These are phyloP conservation scores for Pogonocichla stellata DNA, from an alignment of 2,113 vertebrate genomes.

Conservation along the genomic window DNA sequence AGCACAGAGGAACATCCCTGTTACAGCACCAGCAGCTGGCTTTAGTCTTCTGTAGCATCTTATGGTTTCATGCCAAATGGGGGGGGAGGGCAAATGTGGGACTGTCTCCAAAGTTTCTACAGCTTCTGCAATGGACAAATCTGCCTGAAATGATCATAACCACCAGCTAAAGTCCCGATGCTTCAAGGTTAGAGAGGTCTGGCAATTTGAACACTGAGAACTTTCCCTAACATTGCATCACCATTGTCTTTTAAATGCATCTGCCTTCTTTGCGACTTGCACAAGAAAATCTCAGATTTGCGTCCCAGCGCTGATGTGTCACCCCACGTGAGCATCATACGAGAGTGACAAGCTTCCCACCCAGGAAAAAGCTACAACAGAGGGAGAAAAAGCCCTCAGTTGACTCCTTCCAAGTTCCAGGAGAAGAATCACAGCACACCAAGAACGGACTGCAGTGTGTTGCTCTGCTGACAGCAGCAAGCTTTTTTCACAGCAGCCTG, in stretches of 20 bases:
- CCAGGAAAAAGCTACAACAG: not conserved
- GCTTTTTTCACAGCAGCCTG: not conserved
- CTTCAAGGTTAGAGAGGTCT: not conserved
- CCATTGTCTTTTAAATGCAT: not conserved
- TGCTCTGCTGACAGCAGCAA: not conserved
- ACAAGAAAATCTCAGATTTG: not conserved
- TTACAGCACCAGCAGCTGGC: not conserved
- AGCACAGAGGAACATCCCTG: not conserved
- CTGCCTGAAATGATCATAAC: not conserved
- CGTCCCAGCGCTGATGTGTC: not conserved
- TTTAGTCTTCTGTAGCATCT: not conserved
- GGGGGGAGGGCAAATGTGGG: accelerated
- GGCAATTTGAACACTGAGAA: not conserved
- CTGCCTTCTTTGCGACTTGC: not conserved
- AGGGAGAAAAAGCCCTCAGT: not conserved
- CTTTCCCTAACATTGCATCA: not conserved
- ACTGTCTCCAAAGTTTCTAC: not conserved
- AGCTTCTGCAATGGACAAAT: not conserved
- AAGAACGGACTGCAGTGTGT: not conserved
- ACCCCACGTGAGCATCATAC: not conserved
- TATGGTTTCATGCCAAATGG: not conserved
- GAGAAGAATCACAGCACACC: not conserved
- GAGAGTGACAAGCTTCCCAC: not conserved
- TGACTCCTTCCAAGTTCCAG: not conserved
- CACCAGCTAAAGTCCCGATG: not conserved